Evolutionary conservation across 2,113 vertebrate genomes (phyloP).

Genomic region (Acinonyx jubatus): DNA sequence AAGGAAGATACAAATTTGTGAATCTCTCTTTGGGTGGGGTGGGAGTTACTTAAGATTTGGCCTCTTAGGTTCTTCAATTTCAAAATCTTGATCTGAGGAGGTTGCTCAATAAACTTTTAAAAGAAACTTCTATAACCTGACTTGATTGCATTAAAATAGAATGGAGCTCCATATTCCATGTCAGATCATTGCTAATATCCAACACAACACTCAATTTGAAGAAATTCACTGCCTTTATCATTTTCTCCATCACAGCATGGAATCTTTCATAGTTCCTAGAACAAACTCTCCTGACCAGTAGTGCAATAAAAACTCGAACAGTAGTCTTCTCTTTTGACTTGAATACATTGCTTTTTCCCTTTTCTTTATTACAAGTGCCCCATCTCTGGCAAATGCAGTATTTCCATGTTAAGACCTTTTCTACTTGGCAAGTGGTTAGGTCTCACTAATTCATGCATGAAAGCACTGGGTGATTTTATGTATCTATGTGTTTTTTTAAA

Average conservation of each 20-base stretch:
- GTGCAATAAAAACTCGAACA: neutral
- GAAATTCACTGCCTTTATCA: neutral
- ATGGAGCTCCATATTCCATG: neutral
- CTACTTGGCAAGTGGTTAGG: neutral
- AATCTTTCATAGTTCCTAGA: neutral
- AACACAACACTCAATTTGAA: neutral
- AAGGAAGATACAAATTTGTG: neutral
- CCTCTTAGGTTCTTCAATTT: conserved; percentile 5
- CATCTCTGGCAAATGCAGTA: neutral
- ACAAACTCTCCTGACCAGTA: neutral
- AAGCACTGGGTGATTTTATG: conserved; percentile 9
- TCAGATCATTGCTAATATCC: neutral
- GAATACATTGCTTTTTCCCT: neutral
- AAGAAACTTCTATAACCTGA: neutral
- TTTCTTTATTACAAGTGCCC: neutral
- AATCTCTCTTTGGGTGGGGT: neutral
- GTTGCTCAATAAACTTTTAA: neutral
- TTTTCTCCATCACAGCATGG: neutral
- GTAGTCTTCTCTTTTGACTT: neutral
- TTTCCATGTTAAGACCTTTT: conserved; percentile 4
- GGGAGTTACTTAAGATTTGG: conserved; percentile 2
- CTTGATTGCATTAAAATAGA: neutral
- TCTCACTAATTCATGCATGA: conserved; percentile 19
- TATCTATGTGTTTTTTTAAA: neutral
- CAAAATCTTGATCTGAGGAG: conserved; percentile 28